Percentiles rank a stretch among this genome's conserved stretches.
Evolutionary conservation across 2,113 vertebrate species (phyloP).

Genomic region (Podiceps cristatus): DNA sequence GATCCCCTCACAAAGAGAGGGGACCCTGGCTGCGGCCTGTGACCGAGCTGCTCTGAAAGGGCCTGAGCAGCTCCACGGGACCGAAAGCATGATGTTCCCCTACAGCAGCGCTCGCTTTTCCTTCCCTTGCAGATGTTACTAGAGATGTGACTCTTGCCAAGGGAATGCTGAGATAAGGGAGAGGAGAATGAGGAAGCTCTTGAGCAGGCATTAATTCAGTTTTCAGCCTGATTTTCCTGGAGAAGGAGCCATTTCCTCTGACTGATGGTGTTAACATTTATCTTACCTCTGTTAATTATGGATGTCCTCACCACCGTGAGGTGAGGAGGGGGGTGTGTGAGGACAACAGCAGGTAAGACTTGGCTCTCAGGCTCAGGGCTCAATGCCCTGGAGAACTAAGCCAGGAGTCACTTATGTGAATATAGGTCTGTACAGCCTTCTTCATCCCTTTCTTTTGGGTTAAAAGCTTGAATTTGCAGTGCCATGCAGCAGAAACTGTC

Average conservation of each 20-base stretch:
- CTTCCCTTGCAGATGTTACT: background rate
- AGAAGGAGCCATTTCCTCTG: background rate
- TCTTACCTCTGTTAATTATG: background rate
- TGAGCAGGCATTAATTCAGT: background rate
- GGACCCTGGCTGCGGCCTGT: background rate
- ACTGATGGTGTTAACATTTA: background rate
- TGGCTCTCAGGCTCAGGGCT: background rate
- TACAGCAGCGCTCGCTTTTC: background rate
- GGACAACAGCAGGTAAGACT: background rate
- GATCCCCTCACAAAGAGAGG: fast-evolving
- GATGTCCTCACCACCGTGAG: background rate
- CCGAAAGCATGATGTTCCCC: background rate
- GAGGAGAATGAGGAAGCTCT: background rate
- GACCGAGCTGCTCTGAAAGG: background rate
- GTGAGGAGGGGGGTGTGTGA: background rate
- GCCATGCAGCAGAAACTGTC: background rate
- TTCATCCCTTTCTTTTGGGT: background rate
- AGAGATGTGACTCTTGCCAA: background rate
- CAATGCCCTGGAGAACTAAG: background rate
- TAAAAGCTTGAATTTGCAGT: background rate
- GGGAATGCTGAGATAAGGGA: background rate
- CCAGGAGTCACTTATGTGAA: fast-evolving
- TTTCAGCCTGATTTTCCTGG: background rate
- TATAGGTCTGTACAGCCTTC: background rate
- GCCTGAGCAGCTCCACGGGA: background rate